Base-by-base conservation (phyloP, 2,888 invertebrate species). In the Rhingia rostrata region DNA sequence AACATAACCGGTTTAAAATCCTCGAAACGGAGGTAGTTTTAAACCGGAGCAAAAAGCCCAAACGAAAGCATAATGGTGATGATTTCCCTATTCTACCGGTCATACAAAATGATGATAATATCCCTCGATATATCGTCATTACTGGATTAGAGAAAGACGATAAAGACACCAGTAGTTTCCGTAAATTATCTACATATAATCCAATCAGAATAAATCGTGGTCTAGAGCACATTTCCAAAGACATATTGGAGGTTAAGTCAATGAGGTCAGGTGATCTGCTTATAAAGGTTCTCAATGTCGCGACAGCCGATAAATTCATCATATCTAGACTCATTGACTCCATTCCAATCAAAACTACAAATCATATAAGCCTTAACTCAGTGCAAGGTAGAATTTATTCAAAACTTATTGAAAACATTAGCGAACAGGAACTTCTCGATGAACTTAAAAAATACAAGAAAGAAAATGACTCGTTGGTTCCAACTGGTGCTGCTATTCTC, bases 381-480 rank as follows among this genome's bases (percentile, higher is more conserved):
- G 51, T 51, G 4, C 51, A 51, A 51, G 32, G 51, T 32, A 51
- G 51, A 54, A 54, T 35, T 12, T 54, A 35, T 35, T 54, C 54
- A 2, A 54, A 12, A 35, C 35, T 12, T 5, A 54, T 54, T 3
- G 54, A 12, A 6, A 35, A 35, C 35, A 54, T 54, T 5, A 35
- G 35, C 35, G 35, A 54, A 54, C n/a, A 54, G 7, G 54, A 54
- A 35, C 35, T 54, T 35, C 4, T 54, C 4, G 35, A 54, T 4
- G 54, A 54, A 54, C 35, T 54, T 35, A 54, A 54, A 12, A 54
- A 54, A 12, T 12, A 35, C n/a, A 54, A 39, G 14, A 56, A 39
- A 56, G 14, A 56, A 39, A 22, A 12, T 33, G 53, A 53, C n/a
- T 33, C 4, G 5, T 6, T 33, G 4, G n/a, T 53, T 6, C 53